Evolutionary conservation across 2,797 vertebrate species (phyloP).

Genomic region (Triplophysa bombifrons): DNA sequence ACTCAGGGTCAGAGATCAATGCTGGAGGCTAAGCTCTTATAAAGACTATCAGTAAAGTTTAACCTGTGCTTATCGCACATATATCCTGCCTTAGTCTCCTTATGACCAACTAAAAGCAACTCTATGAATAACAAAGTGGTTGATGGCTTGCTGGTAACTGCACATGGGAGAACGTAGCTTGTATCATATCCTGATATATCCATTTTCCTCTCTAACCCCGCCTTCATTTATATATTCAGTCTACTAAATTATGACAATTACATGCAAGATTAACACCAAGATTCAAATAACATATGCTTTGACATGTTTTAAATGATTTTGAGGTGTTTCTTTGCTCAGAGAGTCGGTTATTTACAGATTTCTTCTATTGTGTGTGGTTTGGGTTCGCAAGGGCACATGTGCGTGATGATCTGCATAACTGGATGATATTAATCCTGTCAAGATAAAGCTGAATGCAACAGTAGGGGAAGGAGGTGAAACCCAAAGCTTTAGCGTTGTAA

Average conservation of each 20-base stretch:
- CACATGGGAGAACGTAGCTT: background rate
- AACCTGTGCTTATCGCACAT: background rate
- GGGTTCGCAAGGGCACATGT: background rate
- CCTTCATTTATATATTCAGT: no score
- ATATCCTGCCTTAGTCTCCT: background rate
- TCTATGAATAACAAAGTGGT: background rate
- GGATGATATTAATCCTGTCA: constrained; percentile 14
- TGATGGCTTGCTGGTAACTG: background rate
- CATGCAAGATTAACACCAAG: no score
- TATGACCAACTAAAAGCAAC: background rate
- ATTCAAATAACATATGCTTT: no score
- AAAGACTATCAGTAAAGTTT: constrained; percentile 3
- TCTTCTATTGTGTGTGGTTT: background rate
- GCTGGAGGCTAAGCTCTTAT: background rate
- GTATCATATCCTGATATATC: background rate
- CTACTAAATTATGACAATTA: no score
- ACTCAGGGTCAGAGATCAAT: constrained; percentile 3
- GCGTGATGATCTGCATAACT: constrained; percentile 19
- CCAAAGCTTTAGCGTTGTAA: constrained; percentile 42
- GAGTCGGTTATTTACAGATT: background rate
- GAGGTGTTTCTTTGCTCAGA: background rate
- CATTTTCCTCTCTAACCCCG: no score
- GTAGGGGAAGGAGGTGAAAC: constrained; percentile 31
- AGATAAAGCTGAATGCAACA: background rate
- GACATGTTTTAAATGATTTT: no score